Evolutionary conservation across 2,113 vertebrate species (phyloP), one percentile per base, ranked within the genome.

Genomic region (Heteronetta atricapilla): DNA sequence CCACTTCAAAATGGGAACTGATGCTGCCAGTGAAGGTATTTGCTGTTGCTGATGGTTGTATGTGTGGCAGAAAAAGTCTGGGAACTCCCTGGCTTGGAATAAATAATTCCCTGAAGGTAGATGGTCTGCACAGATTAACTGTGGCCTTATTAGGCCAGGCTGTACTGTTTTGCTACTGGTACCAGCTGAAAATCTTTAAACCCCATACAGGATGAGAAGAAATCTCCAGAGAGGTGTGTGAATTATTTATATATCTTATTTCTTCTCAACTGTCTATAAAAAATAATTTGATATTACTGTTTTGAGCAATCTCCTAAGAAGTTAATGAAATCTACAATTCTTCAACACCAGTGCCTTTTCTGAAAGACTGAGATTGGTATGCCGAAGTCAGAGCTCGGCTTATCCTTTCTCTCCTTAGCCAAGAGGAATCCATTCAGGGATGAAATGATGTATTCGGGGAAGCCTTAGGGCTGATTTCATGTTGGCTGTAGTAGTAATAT

Each of bases 41-140:
- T 93, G 64, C 73, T 50, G n/a, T 66, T 80, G 22, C 52, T 86
- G 64, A 6, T 72, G 69, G 56, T 19, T 90, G 66, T 59, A 67
- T 25, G 11, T 1, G 5, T 0, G 0, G 79, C 28, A 91, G 68
- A 81, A 84, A 31, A 83, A 19, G 21, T 19, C 28, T 76, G 81
- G 89, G 91, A 95, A 87, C 48, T 94, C 84, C 56, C 70, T 95
- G 74, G 55, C 67, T 90, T 89, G 53, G 52, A 85, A 68, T 73
- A 85, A 91, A 79, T 75, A 53, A 75, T 31, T 66, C 29, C 60
- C 74, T 82, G 66, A 28, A 89, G 86, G 89, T 6, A 94, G 83
- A 94, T 69, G 38, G 34, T 89, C 53, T 72, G 13, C 20, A 28
- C 36, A 90, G 76, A 83, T 94, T 74, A 83, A 46, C 21, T 50